A percentile compares a stretch with the other conserved stretches of the same genome.
Conservation (phyloP, 2,888 invertebrate species). For the Orthosia gracilis region DNA sequence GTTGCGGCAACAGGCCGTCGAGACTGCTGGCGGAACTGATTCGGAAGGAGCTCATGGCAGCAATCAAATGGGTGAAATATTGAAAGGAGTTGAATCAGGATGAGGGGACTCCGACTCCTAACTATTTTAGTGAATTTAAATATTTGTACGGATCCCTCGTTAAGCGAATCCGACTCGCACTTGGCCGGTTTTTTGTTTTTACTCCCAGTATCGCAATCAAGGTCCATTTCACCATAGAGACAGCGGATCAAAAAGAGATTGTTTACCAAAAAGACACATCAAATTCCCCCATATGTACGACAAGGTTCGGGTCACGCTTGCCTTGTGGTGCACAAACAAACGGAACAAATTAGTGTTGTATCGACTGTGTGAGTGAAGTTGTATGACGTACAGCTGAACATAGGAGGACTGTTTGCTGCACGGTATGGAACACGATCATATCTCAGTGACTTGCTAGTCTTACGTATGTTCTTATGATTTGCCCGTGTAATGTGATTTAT, state of each 20-base stretch:
- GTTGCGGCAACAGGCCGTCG: too few relatives aligned
- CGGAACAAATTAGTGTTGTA: not conserved
- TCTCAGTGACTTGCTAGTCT: not conserved
- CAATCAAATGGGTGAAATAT: too few relatives aligned
- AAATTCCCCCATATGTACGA: not conserved
- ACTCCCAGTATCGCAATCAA: slow-evolving; percentile 2
- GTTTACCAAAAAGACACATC: slow-evolving; percentile 4
- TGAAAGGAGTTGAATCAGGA: too few relatives aligned
- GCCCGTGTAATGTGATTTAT: not conserved
- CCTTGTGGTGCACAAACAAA: slow-evolving; percentile 1
- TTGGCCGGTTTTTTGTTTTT: not conserved
- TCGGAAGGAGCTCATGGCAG: too few relatives aligned
- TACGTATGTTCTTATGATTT: not conserved
- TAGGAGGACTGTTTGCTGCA: not conserved
- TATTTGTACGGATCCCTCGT: too few relatives aligned
- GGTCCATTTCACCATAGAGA: not conserved
- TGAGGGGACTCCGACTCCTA: too few relatives aligned
- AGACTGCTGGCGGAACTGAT: too few relatives aligned
- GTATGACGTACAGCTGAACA: not conserved
- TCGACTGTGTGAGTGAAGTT: not conserved
- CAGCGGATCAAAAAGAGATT: slow-evolving; percentile 4
- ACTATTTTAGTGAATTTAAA: too few relatives aligned
- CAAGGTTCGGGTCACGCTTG: not conserved
- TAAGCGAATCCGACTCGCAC: too few relatives aligned
- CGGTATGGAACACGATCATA: not conserved